A percentile compares a stretch with the other conserved stretches of the same genome.
phyloP scores from a whole-genome alignment of 2,113 vertebrate species.

The Rhodinocichla rosea region DNA sequence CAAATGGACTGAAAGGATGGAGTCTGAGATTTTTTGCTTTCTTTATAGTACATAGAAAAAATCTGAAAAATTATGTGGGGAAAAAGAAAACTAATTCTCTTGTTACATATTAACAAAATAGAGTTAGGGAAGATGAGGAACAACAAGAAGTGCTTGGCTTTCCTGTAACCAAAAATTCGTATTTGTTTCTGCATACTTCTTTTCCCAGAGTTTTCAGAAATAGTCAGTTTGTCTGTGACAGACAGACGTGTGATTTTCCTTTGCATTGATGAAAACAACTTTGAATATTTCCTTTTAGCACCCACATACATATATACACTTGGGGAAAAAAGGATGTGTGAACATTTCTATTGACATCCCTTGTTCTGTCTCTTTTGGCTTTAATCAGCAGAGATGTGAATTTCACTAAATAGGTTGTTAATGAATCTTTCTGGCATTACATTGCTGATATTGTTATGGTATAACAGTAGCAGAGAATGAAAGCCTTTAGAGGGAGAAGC shows the following conservation, averaged over 20 bases:
- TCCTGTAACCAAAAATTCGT: background rate
- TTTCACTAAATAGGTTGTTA: background rate
- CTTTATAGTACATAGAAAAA: background rate
- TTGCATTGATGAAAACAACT: background rate
- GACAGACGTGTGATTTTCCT: background rate
- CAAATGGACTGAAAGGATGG: background rate
- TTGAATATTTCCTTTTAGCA: background rate
- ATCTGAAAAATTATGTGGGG: rapidly evolving
- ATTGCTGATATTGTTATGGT: background rate
- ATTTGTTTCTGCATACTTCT: background rate
- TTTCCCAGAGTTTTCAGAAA: background rate
- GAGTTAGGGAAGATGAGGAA: background rate
- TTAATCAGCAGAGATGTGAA: background rate
- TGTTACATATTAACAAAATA: background rate
- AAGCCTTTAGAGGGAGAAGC: background rate
- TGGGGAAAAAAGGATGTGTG: background rate
- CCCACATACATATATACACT: background rate
- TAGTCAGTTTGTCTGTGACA: background rate
- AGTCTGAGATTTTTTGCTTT: background rate
- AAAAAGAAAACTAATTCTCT: background rate
- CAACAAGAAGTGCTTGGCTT: background rate
- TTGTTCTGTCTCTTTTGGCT: background rate
- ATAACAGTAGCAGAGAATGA: background rate
- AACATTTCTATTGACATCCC: background rate
- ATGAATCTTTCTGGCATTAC: background rate